Evolutionary conservation across 2,888 invertebrate species (phyloP).

Genomic region (Mylabris sibirica): DNA sequence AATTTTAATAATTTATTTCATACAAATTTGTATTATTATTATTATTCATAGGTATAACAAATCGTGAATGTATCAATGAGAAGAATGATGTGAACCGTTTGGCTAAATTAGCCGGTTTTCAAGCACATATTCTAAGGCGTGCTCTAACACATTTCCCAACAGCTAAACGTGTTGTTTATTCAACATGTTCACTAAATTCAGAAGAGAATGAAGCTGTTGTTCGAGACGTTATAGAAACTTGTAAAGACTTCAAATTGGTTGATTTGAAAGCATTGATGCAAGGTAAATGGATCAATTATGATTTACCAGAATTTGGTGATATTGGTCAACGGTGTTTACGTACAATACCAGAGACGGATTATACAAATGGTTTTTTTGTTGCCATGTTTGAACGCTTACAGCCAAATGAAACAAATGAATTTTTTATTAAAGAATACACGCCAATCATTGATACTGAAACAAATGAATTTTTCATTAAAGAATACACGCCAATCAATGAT

Average conservation of each 20-base stretch:
- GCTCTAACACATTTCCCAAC: constrained; percentile 85
- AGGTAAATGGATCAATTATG: constrained; percentile 74
- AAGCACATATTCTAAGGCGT: constrained; percentile 83
- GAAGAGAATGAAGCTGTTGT: constrained; percentile 95
- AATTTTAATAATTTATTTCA: constrained; percentile 20
- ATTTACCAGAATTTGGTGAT: constrained; percentile 70
- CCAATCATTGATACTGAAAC: too few relatives aligned
- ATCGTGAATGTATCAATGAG: constrained; percentile 62
- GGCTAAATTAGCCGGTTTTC: constrained; percentile 75
- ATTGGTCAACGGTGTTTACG: constrained; percentile 81
- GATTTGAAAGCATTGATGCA: constrained; percentile 69
- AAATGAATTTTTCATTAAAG: constrained; percentile 43
- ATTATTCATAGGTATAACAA: constrained; percentile 66
- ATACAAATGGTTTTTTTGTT: constrained; percentile 94
- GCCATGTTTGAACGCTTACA: constrained; percentile 81
- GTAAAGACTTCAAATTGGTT: constrained; percentile 69
- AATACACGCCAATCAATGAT: too few relatives aligned
- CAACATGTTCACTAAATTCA: constrained; percentile 90
- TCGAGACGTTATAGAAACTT: constrained; percentile 70
- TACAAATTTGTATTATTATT: background rate
- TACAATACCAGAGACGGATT: constrained; percentile 76
- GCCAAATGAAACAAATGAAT: constrained; percentile 58
- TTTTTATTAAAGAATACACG: constrained; percentile 36
- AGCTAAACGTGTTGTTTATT: constrained; percentile 89
- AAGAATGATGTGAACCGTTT: constrained; percentile 62